Evolutionary conservation across 2,888 invertebrate species (phyloP), one percentile per base, ranked within the genome.

Genomic region (Hydraecia micacea): DNA sequence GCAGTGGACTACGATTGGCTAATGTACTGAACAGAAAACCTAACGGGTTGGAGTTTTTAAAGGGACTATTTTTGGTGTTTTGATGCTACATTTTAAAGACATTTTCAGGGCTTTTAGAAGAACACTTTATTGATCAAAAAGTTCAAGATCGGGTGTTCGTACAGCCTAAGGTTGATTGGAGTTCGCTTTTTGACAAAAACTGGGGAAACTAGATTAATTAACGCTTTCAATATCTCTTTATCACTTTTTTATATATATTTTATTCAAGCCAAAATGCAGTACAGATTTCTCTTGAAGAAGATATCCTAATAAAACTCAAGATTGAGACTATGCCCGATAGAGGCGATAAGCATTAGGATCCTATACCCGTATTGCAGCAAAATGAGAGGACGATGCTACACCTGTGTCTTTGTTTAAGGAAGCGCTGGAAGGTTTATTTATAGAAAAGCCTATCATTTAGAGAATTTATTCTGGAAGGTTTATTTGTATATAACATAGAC

Each of bases 21-120:
- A 89, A 88, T 89, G 80, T 89, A 84, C 83, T 89, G 80, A 62
- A 88, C 80, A 86, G 84, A 82, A 84, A 87, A 86, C 84, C 81
- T 85, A 86, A 77, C 83, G 84, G 72, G 78, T 68, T 79, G 84
- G 42, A 66, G 63, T 65, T 84, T 84, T 78, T 62, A 80, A 84
- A 66, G 49, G 55, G 55, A 36, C 66, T 88, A 84, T 81, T 80
- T 84, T 78, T 63, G 68, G 55, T 85, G 9, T 49, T 62, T 55
- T 49, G 15, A 42, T 36, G 55, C 2, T 15, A 28, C 15, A 49
- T 69, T 58, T 46, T 18, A 6, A 2, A 6, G 5, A 25, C 39
- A 28, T 60, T 75, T 76, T 15, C 15, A 3, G 11, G 15, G 36
- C 0, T n/a, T 3, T 5, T 21, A 3, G 0, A 52, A 25, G n/a